Base-by-base conservation (phyloP, 2,888 invertebrate species). In the Drosophila crucigera region DNA sequence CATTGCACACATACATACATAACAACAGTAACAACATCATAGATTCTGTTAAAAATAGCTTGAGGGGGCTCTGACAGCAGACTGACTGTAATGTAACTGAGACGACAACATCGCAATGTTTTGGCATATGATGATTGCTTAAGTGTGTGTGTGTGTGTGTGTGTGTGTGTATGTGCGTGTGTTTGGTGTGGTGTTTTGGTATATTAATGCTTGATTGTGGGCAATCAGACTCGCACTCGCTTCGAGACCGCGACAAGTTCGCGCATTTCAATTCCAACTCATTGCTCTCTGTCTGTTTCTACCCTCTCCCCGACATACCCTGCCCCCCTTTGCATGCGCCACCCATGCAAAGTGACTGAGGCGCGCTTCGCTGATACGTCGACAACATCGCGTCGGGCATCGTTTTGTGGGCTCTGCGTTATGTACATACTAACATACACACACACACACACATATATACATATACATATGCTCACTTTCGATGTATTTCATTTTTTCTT, bases 401-500 rank as follows among this genome's bases (percentile, higher is more conserved):
- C 77, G 77, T 59, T 67, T 47, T 9, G 47, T 76, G 64, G 64
- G 62, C 55, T 82, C 50, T 68, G 28, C 39, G 49, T 54, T 71
- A 71, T 62, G 52, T 65, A 59, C 65, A 72, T 53, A 53, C 22
- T 19, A 35, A 35, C 28, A 43, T 14, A 53, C 16, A 47, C 4
- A 25, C 16, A 25, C 22, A 43, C n/a, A 43, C 43, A 47, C 22
- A 30, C 0, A 31, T 7, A 28, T 4, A 65, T 22, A 64, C 31
- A 59, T 64, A 64, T 65, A 76, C 64, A 80, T 84, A 84, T 88
- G 89, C 84, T 88, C 80, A 88, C 87, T 88, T 88, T 89, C 87
- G 89, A 89, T 88, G 87, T 88, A 84, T 88, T 80, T 89, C 85
- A 88, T 88, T 88, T 88, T 85, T 84, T 88, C 89, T 88, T 88